Percentiles rank a stretch among this genome's conserved stretches.
Conservation (phyloP, 2,797 vertebrate genomes). For the Crocodylus rhombifer region DNA sequence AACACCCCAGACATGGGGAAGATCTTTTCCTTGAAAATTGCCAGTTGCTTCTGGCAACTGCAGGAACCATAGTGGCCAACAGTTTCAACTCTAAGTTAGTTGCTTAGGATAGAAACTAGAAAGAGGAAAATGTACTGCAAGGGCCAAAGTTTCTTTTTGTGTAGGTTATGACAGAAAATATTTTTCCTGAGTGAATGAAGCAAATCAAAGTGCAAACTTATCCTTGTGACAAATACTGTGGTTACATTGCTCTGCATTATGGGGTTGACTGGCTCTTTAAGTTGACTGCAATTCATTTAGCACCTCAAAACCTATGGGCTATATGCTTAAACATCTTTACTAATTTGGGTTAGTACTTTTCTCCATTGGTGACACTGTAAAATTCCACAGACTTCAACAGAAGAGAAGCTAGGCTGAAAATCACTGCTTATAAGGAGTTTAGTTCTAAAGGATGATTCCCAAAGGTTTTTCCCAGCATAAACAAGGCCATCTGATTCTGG, state of each 20-base stretch:
- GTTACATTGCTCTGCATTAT: background rate
- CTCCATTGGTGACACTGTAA: background rate
- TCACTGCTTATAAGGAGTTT: background rate
- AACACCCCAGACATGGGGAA: background rate
- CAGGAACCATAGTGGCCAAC: background rate
- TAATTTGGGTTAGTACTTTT: background rate
- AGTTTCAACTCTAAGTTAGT: background rate
- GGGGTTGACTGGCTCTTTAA: background rate
- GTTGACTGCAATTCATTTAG: background rate
- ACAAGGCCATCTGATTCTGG: rapidly evolving
- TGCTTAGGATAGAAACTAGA: background rate
- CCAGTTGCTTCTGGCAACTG: background rate
- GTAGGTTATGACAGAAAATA: background rate
- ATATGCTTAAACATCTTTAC: too few relatives aligned
- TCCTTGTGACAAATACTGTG: background rate
- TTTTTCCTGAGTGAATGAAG: background rate
- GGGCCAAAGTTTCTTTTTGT: background rate
- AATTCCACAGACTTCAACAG: background rate
- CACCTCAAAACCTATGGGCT: background rate
- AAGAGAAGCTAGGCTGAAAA: background rate
- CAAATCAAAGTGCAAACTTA: background rate
- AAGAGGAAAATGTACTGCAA: background rate
- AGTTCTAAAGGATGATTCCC: background rate
- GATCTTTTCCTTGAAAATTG: background rate
- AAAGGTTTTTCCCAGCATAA: background rate